These are phyloP conservation scores for Anoplius nigerrimus DNA, from an alignment of 2,888 invertebrate genomes.

Conservation along the genomic window DNA sequence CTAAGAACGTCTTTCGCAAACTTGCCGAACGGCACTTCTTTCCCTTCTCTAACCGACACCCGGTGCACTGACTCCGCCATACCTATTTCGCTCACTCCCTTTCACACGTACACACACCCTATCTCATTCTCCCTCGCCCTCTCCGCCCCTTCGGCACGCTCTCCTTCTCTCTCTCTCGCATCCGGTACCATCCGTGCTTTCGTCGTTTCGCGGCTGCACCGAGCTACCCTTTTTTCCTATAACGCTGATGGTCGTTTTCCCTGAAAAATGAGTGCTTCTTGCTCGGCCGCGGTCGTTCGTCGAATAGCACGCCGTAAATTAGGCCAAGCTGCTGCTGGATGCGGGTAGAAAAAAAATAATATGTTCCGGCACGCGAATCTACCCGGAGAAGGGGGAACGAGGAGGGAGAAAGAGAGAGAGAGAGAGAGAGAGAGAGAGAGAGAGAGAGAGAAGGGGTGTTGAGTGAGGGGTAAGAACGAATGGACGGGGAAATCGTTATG, in stretches of 20 bases:
- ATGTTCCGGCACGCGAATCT: slow-evolving; percentile 19
- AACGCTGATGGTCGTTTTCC: slow-evolving; percentile 50
- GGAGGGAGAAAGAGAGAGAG: not conserved
- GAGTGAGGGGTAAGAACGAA: slow-evolving; percentile 5
- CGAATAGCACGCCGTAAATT: slow-evolving; percentile 60
- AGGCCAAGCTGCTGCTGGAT: slow-evolving; percentile 32
- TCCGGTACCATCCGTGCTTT: not conserved
- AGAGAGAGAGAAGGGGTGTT: not conserved
- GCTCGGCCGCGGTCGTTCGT: slow-evolving; percentile 35
- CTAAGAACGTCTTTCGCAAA: not conserved
- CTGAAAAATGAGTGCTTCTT: slow-evolving; percentile 63
- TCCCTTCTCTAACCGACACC: too few relatives aligned
- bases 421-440: not conserved
- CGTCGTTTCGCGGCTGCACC: slow-evolving; percentile 21
- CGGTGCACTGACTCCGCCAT: not conserved
- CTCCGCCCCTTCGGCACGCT: not conserved
- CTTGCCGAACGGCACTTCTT: too few relatives aligned
- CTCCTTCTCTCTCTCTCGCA: not conserved
- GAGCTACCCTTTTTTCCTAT: slow-evolving; percentile 31
- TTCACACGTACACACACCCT: not conserved
- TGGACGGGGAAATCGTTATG: slow-evolving; percentile 16
- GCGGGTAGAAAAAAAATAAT: slow-evolving; percentile 24
- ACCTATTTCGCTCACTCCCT: not conserved
- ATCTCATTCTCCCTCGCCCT: not conserved
- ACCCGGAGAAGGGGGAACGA: not conserved